Evolutionary conservation across 1,140 invertebrate genomes (phyloP).

Genomic region (Sitodiplosis mosellana): DNA sequence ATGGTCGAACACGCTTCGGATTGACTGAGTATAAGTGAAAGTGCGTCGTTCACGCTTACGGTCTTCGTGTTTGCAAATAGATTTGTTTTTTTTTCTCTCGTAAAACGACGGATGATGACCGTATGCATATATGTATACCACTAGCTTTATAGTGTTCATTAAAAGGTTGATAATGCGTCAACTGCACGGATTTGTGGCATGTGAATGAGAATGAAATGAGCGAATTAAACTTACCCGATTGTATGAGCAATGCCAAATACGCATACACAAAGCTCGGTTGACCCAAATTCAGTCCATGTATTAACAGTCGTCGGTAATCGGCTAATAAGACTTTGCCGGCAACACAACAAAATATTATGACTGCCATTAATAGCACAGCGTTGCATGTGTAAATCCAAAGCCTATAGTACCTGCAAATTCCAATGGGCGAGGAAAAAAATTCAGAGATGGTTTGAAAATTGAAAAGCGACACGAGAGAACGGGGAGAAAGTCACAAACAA

Average conservation of each 20-base stretch:
- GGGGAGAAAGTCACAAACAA: too few relatives aligned
- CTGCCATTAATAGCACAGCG: slow-evolving; percentile 61
- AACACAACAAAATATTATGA: slow-evolving; percentile 58
- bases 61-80: too few relatives aligned
- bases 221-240: slow-evolving; percentile 15
- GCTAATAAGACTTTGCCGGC: slow-evolving; percentile 50
- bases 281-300: slow-evolving; percentile 48
- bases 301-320: slow-evolving; percentile 44
- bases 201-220: too few relatives aligned
- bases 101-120: too few relatives aligned
- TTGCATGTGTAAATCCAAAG: slow-evolving; percentile 88
- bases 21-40: too few relatives aligned
- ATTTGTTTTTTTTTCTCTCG: too few relatives aligned
- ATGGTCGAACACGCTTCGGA: too few relatives aligned
- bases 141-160: not conserved
- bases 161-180: too few relatives aligned
- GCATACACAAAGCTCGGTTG: slow-evolving; percentile 72
- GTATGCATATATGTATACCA: not conserved
- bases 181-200: too few relatives aligned
- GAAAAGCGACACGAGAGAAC: too few relatives aligned
- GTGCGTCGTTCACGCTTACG: too few relatives aligned
- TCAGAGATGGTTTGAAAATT: too few relatives aligned
- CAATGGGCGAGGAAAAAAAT: not conserved
- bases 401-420: slow-evolving; percentile 49
- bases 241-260: slow-evolving; percentile 57